Base-by-base conservation (phyloP, 1,140 invertebrate genomes). In the Melanaphis sacchari region DNA sequence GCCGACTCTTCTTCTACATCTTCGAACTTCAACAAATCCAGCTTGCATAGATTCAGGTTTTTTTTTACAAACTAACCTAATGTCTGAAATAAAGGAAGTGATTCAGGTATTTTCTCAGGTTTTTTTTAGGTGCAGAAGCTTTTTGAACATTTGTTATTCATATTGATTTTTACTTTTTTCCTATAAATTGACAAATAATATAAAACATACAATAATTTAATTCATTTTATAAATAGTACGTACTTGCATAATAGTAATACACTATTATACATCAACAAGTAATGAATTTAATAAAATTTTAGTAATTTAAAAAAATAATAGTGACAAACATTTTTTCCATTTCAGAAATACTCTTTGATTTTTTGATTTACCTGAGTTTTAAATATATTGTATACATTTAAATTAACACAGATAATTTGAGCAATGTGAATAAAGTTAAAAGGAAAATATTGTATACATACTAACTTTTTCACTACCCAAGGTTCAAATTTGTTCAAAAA, bases 41-140 rank as follows among this genome's bases (percentile, higher is more conserved):
- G 81, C 91, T 93, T 93, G 81, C 59, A 54, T 85, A 31, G 91
- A 93, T 84, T 93, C 81, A 0, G 91, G n/a, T n/a, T 85, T 54
- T 52, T 93, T 85, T 93, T 93, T 4, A 93, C 91, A 85, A 93
- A 93, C 31, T 93, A 81, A 40, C 81, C 81, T n/a, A 93, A 93
- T 31, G 81, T 93, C 15, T 93, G 66, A 8, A n/a, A 7, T 85
- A 85, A 41, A 40, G 90, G 59, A 40, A 93, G 15, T 8, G 81
- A 36, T 93, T 84, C 81, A 8, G 76, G 3, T 93, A 26, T 84
- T 54, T 81, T 52, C 22, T 84, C 76, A 15, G 24, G 21, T 84
- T 84, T 93, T n/a, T n/a, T 31, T 82, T 81, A 31, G n/a, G 91
- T 9, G 84, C 46, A 22, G 26, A 22, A 54, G 46, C 81, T 85